Evolutionary conservation across 2,797 vertebrate genomes (phyloP).

Genomic region (Taeniopygia guttata): DNA sequence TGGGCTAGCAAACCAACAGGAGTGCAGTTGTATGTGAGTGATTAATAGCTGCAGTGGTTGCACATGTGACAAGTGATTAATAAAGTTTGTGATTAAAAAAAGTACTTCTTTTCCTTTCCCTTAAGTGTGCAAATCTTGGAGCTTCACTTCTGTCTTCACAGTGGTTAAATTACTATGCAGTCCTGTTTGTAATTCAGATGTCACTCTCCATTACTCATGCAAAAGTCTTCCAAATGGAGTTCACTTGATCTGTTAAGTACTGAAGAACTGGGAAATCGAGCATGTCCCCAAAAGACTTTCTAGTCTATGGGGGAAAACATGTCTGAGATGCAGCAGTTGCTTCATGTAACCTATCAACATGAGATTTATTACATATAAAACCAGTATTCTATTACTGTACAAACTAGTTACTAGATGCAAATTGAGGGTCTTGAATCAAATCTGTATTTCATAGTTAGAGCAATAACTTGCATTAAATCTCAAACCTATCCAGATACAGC

Average conservation of each 20-base stretch:
- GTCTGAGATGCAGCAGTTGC: not conserved
- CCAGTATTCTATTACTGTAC: not conserved
- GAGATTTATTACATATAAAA: not conserved
- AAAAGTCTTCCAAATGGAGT: not conserved
- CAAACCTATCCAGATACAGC: not conserved
- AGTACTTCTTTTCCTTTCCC: conserved; percentile 41
- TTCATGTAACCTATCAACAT: not conserved
- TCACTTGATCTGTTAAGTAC: not conserved
- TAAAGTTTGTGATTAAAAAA: conserved; percentile 68
- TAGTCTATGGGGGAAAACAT: not conserved
- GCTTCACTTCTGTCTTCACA: not conserved
- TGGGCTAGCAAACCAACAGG: conserved; percentile 54
- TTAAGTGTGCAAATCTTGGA: conserved; percentile 49
- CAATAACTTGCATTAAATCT: not conserved
- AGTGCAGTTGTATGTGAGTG: conserved; percentile 64
- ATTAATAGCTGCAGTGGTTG: conserved; percentile 68
- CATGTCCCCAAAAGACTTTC: not conserved
- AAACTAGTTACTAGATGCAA: not conserved
- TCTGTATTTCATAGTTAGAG: not conserved
- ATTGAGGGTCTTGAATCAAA: not conserved
- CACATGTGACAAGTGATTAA: conserved; percentile 73
- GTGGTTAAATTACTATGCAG: not conserved
- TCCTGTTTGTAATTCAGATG: conserved; percentile 43
- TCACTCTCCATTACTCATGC: conserved; percentile 1
- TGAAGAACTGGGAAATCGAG: not conserved